These are phyloP conservation scores for Sebastes vulpes DNA, from an alignment of 2,797 vertebrate genomes.

Conservation along the genomic window DNA sequence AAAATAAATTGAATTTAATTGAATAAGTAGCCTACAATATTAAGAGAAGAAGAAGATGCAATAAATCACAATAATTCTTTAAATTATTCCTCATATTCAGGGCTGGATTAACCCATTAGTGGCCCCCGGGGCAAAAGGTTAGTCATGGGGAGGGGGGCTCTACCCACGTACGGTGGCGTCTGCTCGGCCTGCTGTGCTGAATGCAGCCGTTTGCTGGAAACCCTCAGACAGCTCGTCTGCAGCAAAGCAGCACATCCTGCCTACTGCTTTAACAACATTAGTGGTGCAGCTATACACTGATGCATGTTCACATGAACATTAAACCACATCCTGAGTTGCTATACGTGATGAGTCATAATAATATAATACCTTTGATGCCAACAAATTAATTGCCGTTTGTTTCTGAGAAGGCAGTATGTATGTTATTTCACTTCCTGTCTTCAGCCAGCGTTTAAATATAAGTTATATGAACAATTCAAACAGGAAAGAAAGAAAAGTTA, in stretches of 20 bases:
- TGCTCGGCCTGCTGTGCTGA: not conserved
- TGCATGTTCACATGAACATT: not conserved
- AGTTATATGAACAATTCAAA: not conserved
- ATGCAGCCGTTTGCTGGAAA: not conserved
- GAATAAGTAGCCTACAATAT: not conserved
- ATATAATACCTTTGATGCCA: too few relatives aligned
- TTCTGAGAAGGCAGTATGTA: not conserved
- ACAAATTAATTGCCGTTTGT: not conserved
- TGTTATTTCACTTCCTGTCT: not conserved
- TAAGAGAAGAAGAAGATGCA: not conserved
- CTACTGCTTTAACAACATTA: not conserved
- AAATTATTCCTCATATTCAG: not conserved
- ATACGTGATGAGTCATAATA: not conserved
- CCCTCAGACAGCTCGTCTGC: not conserved
- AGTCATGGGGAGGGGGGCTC: not conserved
- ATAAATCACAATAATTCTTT: not conserved
- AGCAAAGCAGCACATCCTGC: not conserved
- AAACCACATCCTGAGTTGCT: not conserved
- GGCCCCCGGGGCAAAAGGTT: not conserved
- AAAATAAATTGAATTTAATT: too few relatives aligned
- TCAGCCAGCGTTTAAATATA: not conserved
- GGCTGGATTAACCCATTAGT: not conserved
- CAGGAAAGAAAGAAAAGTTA: not conserved
- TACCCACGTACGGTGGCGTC: not conserved
- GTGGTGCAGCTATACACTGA: not conserved